Evolutionary conservation across 1,140 invertebrate genomes (phyloP).

Genomic region (Ceratina calcarata): DNA sequence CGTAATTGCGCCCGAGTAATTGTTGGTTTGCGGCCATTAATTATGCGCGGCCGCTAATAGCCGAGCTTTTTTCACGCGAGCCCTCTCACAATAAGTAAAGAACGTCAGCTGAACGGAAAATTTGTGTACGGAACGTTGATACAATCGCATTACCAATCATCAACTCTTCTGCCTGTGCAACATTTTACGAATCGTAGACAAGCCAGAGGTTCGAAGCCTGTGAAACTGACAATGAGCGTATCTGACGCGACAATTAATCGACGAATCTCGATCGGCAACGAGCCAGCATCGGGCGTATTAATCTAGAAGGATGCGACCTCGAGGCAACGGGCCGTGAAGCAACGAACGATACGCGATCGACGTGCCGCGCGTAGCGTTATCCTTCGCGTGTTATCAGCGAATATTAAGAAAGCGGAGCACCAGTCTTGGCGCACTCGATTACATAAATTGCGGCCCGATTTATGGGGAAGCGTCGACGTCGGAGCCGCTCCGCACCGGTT

Average conservation of each 20-base stretch:
- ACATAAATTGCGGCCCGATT: slow-evolving; percentile 39
- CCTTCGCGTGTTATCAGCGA: slow-evolving; percentile 34
- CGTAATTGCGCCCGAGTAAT: slow-evolving; percentile 36
- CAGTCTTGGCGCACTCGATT: slow-evolving; percentile 16
- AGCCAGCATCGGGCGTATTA: slow-evolving; percentile 14
- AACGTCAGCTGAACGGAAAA: too few relatives aligned
- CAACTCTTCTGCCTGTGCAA: too few relatives aligned
- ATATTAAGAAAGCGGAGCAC: slow-evolving; percentile 35
- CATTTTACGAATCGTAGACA: slow-evolving; percentile 1
- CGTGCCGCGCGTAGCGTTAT: not conserved
- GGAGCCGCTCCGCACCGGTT: slow-evolving; percentile 13
- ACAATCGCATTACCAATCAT: too few relatives aligned
- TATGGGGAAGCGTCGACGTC: slow-evolving; percentile 25
- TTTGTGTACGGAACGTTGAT: too few relatives aligned
- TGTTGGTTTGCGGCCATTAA: slow-evolving; percentile 21
- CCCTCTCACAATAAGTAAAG: not conserved
- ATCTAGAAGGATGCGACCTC: not conserved
- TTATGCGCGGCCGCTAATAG: slow-evolving; percentile 10
- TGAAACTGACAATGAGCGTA: slow-evolving; percentile 28
- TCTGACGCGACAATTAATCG: slow-evolving; percentile 56
- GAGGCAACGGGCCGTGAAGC: slow-evolving; percentile 31
- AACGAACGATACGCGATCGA: slow-evolving; percentile 36
- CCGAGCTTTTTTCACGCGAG: slow-evolving; percentile 10
- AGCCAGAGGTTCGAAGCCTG: slow-evolving; percentile 7
- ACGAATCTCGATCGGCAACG: slow-evolving; percentile 25